A percentile compares a stretch with the other conserved stretches of the same genome.
Evolutionary conservation across 2,113 vertebrate genomes (phyloP).

Genomic region (Amblyopsis rosae): DNA sequence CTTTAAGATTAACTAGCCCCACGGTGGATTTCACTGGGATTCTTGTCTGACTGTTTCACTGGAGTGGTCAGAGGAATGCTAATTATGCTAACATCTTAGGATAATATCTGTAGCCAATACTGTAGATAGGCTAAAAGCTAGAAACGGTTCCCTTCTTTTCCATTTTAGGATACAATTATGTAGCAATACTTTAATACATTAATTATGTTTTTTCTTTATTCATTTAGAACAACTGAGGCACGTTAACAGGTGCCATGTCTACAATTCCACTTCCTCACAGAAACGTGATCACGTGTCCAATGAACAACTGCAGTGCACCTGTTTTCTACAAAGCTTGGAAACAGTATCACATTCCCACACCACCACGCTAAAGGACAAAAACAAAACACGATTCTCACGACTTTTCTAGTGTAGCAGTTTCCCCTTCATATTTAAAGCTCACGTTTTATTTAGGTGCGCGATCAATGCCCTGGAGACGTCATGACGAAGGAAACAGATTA

Average conservation of each 20-base stretch:
- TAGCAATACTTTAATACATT: no score
- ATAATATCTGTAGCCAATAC: no score
- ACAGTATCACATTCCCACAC: slow-evolving; percentile 48
- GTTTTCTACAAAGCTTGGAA: slow-evolving; percentile 58
- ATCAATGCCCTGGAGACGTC: background rate
- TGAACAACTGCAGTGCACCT: slow-evolving; percentile 69
- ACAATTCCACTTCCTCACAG: slow-evolving; percentile 33
- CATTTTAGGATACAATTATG: background rate
- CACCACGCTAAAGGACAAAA: slow-evolving; percentile 7
- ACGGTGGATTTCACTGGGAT: background rate
- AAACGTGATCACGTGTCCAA: slow-evolving; percentile 32
- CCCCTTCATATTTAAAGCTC: slow-evolving; percentile 26
- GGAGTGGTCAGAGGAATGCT: background rate
- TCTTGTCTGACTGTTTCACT: background rate
- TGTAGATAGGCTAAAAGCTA: background rate
- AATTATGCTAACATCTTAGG: background rate
- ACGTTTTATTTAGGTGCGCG: background rate
- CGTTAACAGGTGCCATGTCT: slow-evolving; percentile 53
- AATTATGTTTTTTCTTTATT: background rate
- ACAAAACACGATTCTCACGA: slow-evolving; percentile 18
- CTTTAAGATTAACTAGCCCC: slow-evolving; percentile 1
- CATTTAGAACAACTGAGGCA: slow-evolving; percentile 44
- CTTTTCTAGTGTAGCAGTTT: slow-evolving; percentile 23
- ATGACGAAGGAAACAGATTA: background rate
- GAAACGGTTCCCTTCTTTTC: background rate